Conservation (phyloP, 2,888 invertebrate species). For the Folsomia candida region DNA sequence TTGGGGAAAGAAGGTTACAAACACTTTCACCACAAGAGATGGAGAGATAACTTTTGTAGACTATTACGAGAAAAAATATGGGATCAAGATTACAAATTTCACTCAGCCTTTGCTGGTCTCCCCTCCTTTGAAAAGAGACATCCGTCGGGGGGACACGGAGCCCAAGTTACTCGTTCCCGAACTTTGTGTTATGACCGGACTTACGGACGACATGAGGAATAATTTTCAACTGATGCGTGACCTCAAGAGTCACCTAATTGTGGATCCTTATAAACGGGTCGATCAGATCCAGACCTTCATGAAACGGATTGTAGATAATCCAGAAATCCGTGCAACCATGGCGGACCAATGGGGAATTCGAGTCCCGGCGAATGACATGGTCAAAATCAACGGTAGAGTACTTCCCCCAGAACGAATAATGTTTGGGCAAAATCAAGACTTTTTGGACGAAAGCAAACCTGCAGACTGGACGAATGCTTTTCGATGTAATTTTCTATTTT, state of each 20-base stretch:
- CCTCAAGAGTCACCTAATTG: background rate
- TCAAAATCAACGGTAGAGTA: background rate
- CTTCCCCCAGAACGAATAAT: background rate
- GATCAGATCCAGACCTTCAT: background rate
- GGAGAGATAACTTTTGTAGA: background rate
- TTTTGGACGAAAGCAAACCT: background rate
- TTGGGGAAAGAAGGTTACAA: background rate
- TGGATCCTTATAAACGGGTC: background rate
- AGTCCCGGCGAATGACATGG: background rate
- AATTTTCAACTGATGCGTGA: conserved; percentile 2
- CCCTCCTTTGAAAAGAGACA: background rate
- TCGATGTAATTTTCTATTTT: background rate
- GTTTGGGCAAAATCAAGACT: background rate
- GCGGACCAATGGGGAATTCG: conserved; percentile 2
- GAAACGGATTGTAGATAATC: background rate
- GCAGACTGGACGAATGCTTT: conserved; percentile 5
- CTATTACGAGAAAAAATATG: background rate
- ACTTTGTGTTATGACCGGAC: conserved; percentile 5
- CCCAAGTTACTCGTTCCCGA: background rate
- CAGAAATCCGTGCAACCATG: too few relatives aligned
- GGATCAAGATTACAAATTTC: background rate
- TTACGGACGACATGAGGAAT: background rate
- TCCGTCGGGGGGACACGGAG: conserved; percentile 5
- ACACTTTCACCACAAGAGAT: background rate
- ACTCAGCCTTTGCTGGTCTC: conserved; percentile 4